Evolutionary conservation across 1,140 invertebrate species (phyloP).

Genomic region (Chrysomallon squamiferum): DNA sequence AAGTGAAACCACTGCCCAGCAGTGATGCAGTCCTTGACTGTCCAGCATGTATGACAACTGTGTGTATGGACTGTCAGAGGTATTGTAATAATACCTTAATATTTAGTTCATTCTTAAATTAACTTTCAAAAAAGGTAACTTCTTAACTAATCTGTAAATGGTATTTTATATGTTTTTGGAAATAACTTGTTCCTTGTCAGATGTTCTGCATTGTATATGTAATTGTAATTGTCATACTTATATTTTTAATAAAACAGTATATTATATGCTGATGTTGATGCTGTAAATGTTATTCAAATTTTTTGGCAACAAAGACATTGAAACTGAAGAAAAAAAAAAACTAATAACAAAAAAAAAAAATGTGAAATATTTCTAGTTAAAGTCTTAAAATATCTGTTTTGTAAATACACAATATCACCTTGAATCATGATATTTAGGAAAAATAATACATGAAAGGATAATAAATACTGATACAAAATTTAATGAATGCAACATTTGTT

Average conservation of each 20-base stretch:
- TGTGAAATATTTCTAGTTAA: no score
- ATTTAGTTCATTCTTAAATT: not conserved
- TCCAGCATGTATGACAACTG: conserved; percentile 70
- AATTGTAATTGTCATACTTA: not conserved
- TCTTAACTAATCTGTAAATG: no score
- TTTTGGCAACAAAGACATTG: no score
- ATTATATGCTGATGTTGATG: not conserved
- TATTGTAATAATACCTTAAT: conserved; percentile 24
- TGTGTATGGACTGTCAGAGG: conserved; percentile 72
- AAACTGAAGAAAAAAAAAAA: no score
- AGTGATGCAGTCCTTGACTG: conserved; percentile 72
- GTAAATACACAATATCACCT: no score
- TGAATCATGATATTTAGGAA: no score
- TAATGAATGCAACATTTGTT: no score
- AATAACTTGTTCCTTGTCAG: not conserved
- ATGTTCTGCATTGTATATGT: not conserved
- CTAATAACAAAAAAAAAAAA: no score
- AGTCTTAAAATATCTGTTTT: no score
- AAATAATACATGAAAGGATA: no score
- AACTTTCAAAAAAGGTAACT: not conserved
- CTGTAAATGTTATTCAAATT: no score
- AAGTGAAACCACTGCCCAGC: conserved; percentile 21
- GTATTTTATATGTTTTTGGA: not conserved
- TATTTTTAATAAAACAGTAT: not conserved
- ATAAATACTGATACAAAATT: no score